A percentile compares a stretch with the other conserved stretches of the same genome.
phyloP scores from a whole-genome alignment of 2,888 invertebrate genomes.

The Phania funesta region DNA sequence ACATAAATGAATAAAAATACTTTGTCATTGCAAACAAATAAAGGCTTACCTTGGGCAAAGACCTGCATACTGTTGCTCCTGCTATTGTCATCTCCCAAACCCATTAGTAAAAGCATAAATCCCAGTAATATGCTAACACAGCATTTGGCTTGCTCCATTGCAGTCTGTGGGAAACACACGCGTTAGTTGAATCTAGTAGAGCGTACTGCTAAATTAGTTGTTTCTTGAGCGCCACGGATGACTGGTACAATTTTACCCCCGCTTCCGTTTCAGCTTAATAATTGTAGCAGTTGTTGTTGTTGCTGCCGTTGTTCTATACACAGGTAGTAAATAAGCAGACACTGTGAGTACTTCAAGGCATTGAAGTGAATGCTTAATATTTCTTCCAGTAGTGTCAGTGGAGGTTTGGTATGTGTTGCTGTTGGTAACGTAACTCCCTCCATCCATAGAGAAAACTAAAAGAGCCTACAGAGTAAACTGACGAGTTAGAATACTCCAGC shows the following conservation, averaged over 20 bases:
- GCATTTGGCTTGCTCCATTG: constrained; percentile 71
- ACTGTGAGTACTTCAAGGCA: constrained; percentile 29
- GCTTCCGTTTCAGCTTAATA: constrained; percentile 29
- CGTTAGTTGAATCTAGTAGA: constrained; percentile 62
- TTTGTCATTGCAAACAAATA: constrained; percentile 4
- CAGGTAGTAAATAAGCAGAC: background rate
- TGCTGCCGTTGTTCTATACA: constrained; percentile 30
- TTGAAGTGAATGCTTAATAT: constrained; percentile 40
- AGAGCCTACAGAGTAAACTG: background rate
- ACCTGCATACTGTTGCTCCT: constrained; percentile 65
- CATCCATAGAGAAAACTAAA: constrained; percentile 63
- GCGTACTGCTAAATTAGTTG: constrained; percentile 51
- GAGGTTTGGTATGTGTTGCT: constrained; percentile 64
- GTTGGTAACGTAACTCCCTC: constrained; percentile 66
- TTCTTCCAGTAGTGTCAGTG: constrained; percentile 38
- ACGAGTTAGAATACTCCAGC: background rate
- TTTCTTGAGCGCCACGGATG: constrained; percentile 12
- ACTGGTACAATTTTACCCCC: background rate
- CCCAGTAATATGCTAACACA: constrained; percentile 71
- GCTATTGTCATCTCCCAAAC: constrained; percentile 60
- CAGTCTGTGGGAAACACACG: constrained; percentile 68
- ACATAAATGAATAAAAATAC: constrained; percentile 10
- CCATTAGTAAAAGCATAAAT: constrained; percentile 70
- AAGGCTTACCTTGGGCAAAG: constrained; percentile 74
- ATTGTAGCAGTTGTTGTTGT: background rate